These are phyloP conservation scores for Dasyprocta punctata DNA, from an alignment of 2,113 vertebrate species.

Conservation along the genomic window DNA sequence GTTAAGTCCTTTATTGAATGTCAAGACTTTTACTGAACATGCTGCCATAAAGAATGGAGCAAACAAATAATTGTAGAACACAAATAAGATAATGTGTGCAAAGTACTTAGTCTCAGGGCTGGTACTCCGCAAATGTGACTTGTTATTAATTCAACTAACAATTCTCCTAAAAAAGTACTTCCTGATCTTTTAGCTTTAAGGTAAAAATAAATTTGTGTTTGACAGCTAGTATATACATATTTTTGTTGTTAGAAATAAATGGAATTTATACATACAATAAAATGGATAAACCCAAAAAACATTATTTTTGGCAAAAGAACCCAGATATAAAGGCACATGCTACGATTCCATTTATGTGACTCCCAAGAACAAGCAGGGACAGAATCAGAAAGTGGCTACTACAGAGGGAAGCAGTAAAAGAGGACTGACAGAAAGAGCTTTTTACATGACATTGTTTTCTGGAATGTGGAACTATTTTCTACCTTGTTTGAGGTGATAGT, in stretches of 20 bases:
- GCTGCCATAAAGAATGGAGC: neutral
- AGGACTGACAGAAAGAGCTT: neutral
- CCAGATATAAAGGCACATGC: neutral
- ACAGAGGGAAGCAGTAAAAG: neutral
- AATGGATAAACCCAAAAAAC: neutral
- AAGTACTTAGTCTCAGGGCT: neutral
- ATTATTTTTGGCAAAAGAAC: neutral
- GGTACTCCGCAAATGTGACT: neutral
- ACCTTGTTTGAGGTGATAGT: neutral
- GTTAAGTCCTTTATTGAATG: neutral
- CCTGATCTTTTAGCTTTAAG: neutral
- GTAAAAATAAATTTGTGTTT: constrained; percentile 24
- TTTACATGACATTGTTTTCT: neutral
- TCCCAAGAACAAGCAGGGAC: neutral
- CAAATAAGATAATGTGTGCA: neutral
- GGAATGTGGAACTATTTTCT: neutral
- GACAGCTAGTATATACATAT: neutral
- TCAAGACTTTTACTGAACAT: neutral
- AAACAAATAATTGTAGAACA: neutral
- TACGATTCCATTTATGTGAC: neutral
- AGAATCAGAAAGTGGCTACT: neutral
- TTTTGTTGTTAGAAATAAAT: constrained; percentile 8
- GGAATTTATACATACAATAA: neutral
- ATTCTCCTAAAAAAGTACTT: neutral
- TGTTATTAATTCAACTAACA: constrained; percentile 2